Base-by-base conservation (phyloP, 2,888 invertebrate species). In the Drosophila seclusa region DNA sequence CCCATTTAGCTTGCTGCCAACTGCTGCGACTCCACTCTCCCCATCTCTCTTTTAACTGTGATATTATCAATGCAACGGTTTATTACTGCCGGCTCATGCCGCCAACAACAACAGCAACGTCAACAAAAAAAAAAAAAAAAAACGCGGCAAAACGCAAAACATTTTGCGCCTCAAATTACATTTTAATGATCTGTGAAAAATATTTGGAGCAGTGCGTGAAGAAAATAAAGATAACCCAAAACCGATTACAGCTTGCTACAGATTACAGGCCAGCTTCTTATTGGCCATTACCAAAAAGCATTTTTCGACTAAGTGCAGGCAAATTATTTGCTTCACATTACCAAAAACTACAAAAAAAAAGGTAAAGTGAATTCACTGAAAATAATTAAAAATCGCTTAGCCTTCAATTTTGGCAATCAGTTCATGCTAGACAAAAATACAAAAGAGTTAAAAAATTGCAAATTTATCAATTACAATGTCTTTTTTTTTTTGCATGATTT, bases 111-210 rank as follows among this genome's bases (percentile, higher is more conserved):
- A 38, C 13, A 45, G 21, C 21, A 4, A 21, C 45, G 7, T 6
- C 36, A 36, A 13, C 11, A 36, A 40, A n/a, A 40, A 32, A 10
- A 32, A 13, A 21, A 8, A 16, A 40, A 24, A 55, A 40, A 29
- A 40, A 13, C 5, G 16, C 57, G 55, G 55, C 68, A 59, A 71
- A 76, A 67, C 70, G 70, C 80, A 76, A 76, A 87, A 77, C 89
- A 82, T 87, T 84, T 82, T 64, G 74, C 80, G 74, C 70, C 82
- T 87, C 80, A 87, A 87, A 90, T 87, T 89, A 87, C 87, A 87
- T 82, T 87, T 87, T 90, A 87, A 87, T 90, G 90, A 90, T 87
- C 87, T 89, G 87, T 89, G 79, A 84, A 87, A 88, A 89, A 90
- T 90, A 89, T 87, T 89, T 87, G 89, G 73, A 80, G 70, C 90